These are phyloP conservation scores for Lepus americanus DNA, from an alignment of 2,113 vertebrate species.

Conservation along the genomic window DNA sequence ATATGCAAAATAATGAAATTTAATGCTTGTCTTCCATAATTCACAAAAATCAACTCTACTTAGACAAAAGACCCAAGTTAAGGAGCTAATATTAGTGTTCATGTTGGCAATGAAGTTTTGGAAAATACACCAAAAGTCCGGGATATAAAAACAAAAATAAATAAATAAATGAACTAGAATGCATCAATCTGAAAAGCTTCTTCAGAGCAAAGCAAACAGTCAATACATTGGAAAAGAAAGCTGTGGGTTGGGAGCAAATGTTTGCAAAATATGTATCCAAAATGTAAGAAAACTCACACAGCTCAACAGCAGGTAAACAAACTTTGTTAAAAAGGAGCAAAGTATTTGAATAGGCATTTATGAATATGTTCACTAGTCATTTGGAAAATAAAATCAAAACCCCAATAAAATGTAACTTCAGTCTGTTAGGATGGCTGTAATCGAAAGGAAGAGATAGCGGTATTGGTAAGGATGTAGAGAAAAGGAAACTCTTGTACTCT, in stretches of 20 bases:
- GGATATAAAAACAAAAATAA: not conserved
- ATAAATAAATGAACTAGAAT: not conserved
- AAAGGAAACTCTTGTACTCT: too few species aligned
- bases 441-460: not conserved
- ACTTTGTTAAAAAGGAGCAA: not conserved
- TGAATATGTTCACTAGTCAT: not conserved
- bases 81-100: not conserved
- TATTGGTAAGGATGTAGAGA: not conserved
- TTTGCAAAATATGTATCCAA: not conserved
- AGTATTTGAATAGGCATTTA: not conserved
- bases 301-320: not conserved
- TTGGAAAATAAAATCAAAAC: not conserved
- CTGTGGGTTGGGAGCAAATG: not conserved
- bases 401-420: not conserved
- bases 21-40: not conserved
- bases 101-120: not conserved
- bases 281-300: not conserved
- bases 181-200: not conserved
- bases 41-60: not conserved
- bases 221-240: not conserved
- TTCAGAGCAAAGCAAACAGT: not conserved
- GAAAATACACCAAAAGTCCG: not conserved
- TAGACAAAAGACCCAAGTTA: not conserved
- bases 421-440: not conserved
- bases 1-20: not conserved